Percentiles rank a stretch among this genome's conserved stretches.
Conservation (phyloP, 2,888 invertebrate species). For the Calameuta pallipes region DNA sequence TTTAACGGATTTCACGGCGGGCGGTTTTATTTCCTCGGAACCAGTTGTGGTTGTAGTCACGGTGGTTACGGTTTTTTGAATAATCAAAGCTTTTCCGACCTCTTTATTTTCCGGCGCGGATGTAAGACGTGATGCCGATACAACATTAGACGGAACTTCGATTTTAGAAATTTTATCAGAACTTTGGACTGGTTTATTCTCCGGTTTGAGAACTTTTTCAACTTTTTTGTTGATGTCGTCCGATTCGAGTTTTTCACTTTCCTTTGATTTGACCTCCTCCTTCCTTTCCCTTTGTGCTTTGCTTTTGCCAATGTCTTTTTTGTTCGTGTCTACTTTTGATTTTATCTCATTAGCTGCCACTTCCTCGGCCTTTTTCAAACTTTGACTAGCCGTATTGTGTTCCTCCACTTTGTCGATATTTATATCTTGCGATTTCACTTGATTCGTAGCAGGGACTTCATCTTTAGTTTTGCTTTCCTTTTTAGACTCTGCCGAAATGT, state of each 20-base stretch:
- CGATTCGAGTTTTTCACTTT: neutral
- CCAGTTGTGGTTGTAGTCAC: slow-evolving; percentile 35
- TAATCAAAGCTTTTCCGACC: slow-evolving; percentile 39
- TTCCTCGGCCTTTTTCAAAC: neutral
- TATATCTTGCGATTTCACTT: neutral
- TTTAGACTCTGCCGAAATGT: slow-evolving; percentile 11
- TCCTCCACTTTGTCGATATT: neutral
- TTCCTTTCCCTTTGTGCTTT: slow-evolving; percentile 5
- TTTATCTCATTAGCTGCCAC: neutral
- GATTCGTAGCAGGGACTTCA: neutral
- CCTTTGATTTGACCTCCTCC: slow-evolving; percentile 12
- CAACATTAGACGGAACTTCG: neutral
- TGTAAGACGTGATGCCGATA: neutral
- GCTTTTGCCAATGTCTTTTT: neutral
- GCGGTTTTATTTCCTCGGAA: slow-evolving; percentile 38
- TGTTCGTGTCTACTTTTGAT: slow-evolving; percentile 4
- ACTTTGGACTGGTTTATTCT: slow-evolving; percentile 11
- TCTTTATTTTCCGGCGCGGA: slow-evolving; percentile 11
- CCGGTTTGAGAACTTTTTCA: neutral
- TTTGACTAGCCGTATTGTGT: neutral
- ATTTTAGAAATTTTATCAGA: neutral
- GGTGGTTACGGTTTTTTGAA: slow-evolving; percentile 39
- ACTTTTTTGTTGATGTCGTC: neutral
- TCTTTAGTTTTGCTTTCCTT: slow-evolving; percentile 22
- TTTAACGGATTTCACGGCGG: slow-evolving; percentile 41